Evolutionary conservation across 1,140 invertebrate species (phyloP).

Genomic region (Zaprionus inermis): DNA sequence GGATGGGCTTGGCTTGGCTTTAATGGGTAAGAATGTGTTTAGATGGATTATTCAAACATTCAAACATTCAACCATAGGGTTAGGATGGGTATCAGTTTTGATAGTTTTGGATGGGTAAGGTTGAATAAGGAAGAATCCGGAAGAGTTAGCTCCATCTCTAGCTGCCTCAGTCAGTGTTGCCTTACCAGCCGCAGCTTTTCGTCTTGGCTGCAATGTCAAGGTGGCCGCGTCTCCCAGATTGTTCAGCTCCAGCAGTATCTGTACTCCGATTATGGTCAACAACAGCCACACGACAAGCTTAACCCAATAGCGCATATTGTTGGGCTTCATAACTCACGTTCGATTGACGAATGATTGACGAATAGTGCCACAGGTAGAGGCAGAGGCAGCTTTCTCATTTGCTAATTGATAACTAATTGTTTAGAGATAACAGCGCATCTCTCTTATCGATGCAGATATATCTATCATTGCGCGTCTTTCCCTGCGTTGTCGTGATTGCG

Average conservation of each 20-base stretch:
- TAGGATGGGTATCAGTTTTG: too few species aligned
- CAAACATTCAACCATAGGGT: too few species aligned
- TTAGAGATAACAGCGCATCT: neutral
- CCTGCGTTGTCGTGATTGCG: rapidly evolving
- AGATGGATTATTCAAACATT: too few species aligned
- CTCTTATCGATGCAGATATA: neutral
- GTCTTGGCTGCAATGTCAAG: neutral
- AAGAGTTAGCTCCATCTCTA: too few species aligned
- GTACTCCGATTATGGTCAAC: neutral
- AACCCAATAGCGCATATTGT: constrained; percentile 4
- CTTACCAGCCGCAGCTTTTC: neutral
- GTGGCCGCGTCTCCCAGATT: neutral
- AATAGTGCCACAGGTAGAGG: neutral
- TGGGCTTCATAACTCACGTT: constrained; percentile 22
- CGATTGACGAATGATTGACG: neutral
- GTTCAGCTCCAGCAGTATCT: neutral
- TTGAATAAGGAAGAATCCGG: too few species aligned
- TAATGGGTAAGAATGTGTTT: too few species aligned
- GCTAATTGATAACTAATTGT: constrained; percentile 7
- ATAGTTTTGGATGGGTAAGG: too few species aligned
- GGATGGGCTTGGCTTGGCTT: too few species aligned
- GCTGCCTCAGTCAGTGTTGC: neutral
- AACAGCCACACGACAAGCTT: constrained; percentile 34
- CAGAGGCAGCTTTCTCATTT: neutral
- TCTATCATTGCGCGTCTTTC: neutral